Percentiles rank a stretch among this genome's conserved stretches.
Evolutionary conservation across 2,113 vertebrate species (phyloP).

Genomic region (Seriola aureovittata): DNA sequence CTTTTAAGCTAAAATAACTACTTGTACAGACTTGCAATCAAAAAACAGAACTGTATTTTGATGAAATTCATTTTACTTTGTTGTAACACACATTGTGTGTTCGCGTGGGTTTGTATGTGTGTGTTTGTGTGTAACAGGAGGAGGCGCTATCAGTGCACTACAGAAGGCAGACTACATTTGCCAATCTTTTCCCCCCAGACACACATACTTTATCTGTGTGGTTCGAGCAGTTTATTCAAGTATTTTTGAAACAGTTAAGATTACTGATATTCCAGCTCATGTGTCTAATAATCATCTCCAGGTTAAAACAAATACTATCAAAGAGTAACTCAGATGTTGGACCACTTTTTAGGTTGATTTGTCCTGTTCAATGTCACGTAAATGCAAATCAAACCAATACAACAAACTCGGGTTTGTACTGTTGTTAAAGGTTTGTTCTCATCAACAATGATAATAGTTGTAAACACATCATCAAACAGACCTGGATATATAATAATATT

Average conservation of each 20-base stretch:
- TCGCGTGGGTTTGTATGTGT: neutral
- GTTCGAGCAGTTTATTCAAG: neutral
- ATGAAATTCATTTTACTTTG: neutral
- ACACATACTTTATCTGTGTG: neutral
- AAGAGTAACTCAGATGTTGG: neutral
- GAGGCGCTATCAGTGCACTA: constrained; percentile 50
- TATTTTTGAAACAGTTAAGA: neutral
- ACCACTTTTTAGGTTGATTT: neutral
- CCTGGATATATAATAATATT: neutral
- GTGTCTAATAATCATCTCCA: neutral
- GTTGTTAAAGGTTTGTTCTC: neutral
- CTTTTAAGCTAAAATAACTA: too few relatives aligned
- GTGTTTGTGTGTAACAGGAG: constrained; percentile 11
- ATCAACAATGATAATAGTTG: too few relatives aligned
- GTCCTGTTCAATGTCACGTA: neutral
- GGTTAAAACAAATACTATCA: neutral
- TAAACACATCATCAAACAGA: neutral
- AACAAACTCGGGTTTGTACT: neutral
- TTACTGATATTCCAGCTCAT: neutral
- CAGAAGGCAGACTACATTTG: constrained; percentile 42
- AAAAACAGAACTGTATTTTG: neutral
- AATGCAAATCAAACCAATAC: neutral
- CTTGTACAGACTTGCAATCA: neutral
- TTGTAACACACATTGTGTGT: neutral
- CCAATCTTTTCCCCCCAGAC: constrained; percentile 30